Evolutionary conservation across 1,140 invertebrate genomes (phyloP), one percentile per base, ranked within the genome.

Genomic region (Zaprionus kolodkinae): DNA sequence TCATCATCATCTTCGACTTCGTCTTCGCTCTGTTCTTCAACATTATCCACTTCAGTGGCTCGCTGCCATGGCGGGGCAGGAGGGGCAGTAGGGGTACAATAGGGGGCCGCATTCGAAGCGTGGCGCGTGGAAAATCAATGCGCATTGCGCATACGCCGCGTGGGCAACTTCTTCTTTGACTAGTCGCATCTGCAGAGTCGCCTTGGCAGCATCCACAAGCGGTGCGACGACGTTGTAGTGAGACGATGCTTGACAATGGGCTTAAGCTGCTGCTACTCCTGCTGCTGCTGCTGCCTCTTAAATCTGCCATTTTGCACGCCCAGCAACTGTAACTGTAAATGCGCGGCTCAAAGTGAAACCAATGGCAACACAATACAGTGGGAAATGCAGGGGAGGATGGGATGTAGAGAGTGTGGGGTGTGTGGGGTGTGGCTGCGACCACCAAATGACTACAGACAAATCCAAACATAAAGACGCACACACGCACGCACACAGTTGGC

Each of bases 101-200:
- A 52, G 15, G 38, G 72, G 57, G 43, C 38, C 36, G 63, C 25
- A 54, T 10, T 30, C 21, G 61, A 73, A 70, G 67, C 62, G 43
- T 55, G 63, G 55, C 61, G 70, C 68, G 67, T 61, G 57, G 65
- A 88, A 87, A 87, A 88, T 87, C 82, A 87, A 86, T 87, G 69
- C 68, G 73, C 65, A 81, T 81, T 76, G 72, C 79, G 75, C 76
- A 81, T 83, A 79, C 71, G 79, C 68, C 62, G 35, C 71, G 57
- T 71, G 27, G 45, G 45, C 45, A 25, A 5, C 17, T 48, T 10
- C 1, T 1, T 2, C 27, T 54, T 45, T 48, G 35, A 43, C 33
- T 57, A 55, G 21, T 13, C 25, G 36, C 64, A 57, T 21, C 21
- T 21, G 21, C 21, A 1, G 21, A 30, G 27, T 45, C 40, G 66